Evolutionary conservation across 2,797 vertebrate genomes (phyloP).

Genomic region (Rousettus madagascariensis): DNA sequence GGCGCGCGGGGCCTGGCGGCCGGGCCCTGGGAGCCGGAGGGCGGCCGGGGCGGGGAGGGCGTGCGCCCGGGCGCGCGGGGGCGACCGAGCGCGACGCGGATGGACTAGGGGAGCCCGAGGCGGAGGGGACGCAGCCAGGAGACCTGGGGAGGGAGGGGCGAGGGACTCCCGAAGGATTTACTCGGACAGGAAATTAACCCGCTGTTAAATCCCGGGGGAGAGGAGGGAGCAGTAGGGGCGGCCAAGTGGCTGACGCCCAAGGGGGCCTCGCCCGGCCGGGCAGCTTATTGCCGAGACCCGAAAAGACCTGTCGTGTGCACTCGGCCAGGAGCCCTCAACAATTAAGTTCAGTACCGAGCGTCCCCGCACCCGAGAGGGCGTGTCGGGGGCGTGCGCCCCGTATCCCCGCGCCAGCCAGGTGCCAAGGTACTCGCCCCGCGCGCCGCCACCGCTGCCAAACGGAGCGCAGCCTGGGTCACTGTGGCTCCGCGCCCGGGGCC

Average conservation of each 20-base stretch:
- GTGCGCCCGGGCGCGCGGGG: slow-evolving; percentile 70
- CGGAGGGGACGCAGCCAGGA: slow-evolving; percentile 57
- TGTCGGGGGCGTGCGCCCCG: neutral
- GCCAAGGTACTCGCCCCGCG: neutral
- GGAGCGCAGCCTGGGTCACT: neutral
- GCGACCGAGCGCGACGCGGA: slow-evolving; percentile 54
- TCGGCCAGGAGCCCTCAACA: slow-evolving; percentile 24
- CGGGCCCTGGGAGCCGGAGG: slow-evolving; percentile 82
- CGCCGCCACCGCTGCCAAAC: neutral
- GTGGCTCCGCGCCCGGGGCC: neutral
- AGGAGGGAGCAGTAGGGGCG: neutral
- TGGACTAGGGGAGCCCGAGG: slow-evolving; percentile 75
- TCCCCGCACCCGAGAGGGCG: neutral
- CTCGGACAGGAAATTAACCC: slow-evolving; percentile 69
- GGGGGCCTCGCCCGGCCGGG: slow-evolving; percentile 59
- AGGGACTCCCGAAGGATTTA: slow-evolving; percentile 77
- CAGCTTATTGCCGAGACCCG: slow-evolving; percentile 14
- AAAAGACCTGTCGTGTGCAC: slow-evolving; percentile 51
- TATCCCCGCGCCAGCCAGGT: neutral
- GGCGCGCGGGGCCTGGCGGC: slow-evolving; percentile 76
- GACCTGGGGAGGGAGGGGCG: slow-evolving; percentile 72
- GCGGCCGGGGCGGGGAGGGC: neutral
- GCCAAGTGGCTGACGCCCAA: slow-evolving; percentile 49
- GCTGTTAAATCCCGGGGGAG: slow-evolving; percentile 41
- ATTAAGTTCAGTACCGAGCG: slow-evolving; percentile 45